These are phyloP conservation scores for Eucidaris tribuloides DNA, from an alignment of 35 echinoderm and acorn worm species.

Conservation along the genomic window DNA sequence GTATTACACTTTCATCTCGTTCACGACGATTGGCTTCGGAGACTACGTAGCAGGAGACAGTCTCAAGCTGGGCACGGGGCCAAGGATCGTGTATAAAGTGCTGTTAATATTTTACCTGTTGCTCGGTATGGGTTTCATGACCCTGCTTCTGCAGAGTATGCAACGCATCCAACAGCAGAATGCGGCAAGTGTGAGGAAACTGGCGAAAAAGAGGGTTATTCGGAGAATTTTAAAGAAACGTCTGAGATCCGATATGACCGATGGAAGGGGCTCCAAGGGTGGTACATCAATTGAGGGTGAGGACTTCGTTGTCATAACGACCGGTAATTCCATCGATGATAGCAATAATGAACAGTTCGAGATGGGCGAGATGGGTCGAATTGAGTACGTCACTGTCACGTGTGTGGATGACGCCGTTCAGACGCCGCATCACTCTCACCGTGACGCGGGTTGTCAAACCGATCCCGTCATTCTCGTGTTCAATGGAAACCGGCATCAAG, in stretches of 20 bases:
- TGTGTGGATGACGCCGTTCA: not conserved
- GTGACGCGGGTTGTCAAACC: not conserved
- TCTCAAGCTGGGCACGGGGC: not conserved
- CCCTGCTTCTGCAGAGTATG: conserved; percentile 9
- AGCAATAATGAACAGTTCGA: not conserved
- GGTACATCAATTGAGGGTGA: not conserved
- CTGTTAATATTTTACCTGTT: conserved; percentile 61
- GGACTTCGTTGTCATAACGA: not conserved
- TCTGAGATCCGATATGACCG: not conserved
- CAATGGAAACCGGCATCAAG: not conserved
- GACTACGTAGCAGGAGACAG: conserved; percentile 71
- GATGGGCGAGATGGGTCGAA: not conserved
- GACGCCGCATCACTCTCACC: not conserved
- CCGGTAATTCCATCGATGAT: not conserved
- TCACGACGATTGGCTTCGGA: conserved; percentile 90
- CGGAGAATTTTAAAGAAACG: conserved; percentile 16
- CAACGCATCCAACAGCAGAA: not conserved
- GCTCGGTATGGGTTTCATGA: conserved; percentile 60
- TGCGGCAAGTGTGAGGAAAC: not conserved
- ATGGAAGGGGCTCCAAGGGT: not conserved
- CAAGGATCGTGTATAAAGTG: conserved; percentile 47
- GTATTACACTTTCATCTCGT: conserved; percentile 85
- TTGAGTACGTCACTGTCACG: not conserved
- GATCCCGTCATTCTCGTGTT: not conserved
- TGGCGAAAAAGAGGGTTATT: not conserved